Evolutionary conservation across 2,888 invertebrate genomes (phyloP), one percentile per base, ranked within the genome.

Genomic region (Trissolcus japonicus): DNA sequence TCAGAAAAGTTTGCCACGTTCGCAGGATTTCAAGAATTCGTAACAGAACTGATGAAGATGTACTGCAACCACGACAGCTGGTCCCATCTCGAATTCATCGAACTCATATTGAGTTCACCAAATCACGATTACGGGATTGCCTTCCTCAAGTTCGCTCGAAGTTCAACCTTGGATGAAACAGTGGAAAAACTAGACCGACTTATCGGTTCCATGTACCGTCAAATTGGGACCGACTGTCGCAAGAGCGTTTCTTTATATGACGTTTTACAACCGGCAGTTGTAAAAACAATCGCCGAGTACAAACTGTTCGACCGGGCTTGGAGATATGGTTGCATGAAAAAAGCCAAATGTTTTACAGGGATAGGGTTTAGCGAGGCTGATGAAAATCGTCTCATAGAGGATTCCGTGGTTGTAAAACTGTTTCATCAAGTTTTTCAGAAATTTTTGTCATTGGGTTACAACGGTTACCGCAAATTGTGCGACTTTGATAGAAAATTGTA

Each of bases 21-120:
- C 9, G 86, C 86, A n/a, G 86, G 86, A 6, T 86, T 85, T 71
- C 82, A 78, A 29, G 83, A 84, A 46, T 87, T 84, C 54, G 11
- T 84, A 1, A 82, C 83, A 17, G 55, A 80, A 56, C 68, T 81
- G 4, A 78, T 78, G 55, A 73, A 63, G 35, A 62, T 83, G 4
- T 81, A 81, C 9, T 81, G 80, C 7, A 35, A 41, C 17, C 57
- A 63, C 6, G 50, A 67, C 9, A 57, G 53, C 1, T 72, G 71
- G 40, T 59, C 68, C 3, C 55, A 76, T 65, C 11, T 19, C 0
- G 21, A 65, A 11, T 62, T 74, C 46, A 17, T 78, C 4, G 51
- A 59, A 46, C 13, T 17, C 1, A 55, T 80, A 11, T 59, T 81
- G 6, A 74, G 21, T 1, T 71, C 76, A 0, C 66, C 73, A 11